Evolutionary conservation across 2,888 invertebrate species (phyloP), one percentile per base, ranked within the genome.

Genomic region (Smittia aterrima): DNA sequence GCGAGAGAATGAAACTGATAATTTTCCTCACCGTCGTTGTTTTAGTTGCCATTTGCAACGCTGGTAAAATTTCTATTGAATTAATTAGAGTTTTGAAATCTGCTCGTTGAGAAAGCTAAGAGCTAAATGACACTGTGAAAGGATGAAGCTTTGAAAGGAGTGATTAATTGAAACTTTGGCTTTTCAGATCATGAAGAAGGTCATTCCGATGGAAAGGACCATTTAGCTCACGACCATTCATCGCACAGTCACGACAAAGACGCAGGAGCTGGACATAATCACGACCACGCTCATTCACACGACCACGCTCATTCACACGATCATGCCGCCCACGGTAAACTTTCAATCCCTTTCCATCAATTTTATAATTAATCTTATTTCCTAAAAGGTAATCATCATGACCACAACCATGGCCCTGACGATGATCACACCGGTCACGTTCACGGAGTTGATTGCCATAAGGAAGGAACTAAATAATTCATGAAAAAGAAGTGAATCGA

Each of bases 361-460:
- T 47, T 18, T 47, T 3, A 9, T 3, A 47, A 16, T 47, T 47
- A 47, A 47, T 47, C 18, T 16, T 47, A 2, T 47, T 16, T 4
- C 53, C 11, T 4, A 6, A 16, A 47, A 11, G 18, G 13, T 20
- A 62, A 64, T 64, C 64, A 64, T 16, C 11, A 25, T 3, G 9
- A 6, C 9, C 64, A 64, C 27, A 13, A 54, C 24, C 54, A 70
- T 27, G 70, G 70, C 13, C 70, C 70, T 1, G 32, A 70, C 22
- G 70, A 70, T 54, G 70, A 70, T 18, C 70, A 70, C 27, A 70
- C 70, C 2, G 70, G 70, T 9, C 70, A 70, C 22, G 22, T 32
- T 54, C 70, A 70, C 27, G 70, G 70, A 27, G 54, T 54, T 32
- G 70, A 70, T 22, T 70, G 70, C 27, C 70, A 70, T 11, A 47